phyloP scores from a whole-genome alignment of 2,797 vertebrate species.

The Pantherophis vulpinus region DNA sequence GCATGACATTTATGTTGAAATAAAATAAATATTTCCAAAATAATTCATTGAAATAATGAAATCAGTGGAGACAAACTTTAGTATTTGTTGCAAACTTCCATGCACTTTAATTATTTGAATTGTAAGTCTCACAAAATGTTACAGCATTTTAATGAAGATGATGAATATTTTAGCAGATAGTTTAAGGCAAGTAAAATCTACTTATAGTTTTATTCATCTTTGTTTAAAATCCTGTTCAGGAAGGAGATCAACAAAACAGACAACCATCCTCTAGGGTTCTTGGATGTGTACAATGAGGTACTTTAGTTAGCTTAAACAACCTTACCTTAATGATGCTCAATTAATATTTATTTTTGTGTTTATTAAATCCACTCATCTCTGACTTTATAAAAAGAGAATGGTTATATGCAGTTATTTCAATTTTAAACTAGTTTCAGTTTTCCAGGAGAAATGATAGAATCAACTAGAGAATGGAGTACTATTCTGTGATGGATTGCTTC shows the following conservation, averaged over 20 bases:
- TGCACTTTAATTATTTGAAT: slow-evolving; percentile 27
- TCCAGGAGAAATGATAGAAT: slow-evolving; percentile 3
- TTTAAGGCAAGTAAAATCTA: slow-evolving; percentile 22
- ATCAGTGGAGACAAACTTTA: slow-evolving; percentile 46
- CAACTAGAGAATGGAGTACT: neutral
- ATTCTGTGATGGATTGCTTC: neutral
- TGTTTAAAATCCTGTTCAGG: slow-evolving; percentile 26
- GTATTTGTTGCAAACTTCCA: slow-evolving; percentile 34
- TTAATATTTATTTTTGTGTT: slow-evolving; percentile 43
- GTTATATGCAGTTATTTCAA: slow-evolving; percentile 16
- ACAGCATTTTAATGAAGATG: slow-evolving; percentile 34
- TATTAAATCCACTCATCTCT: slow-evolving; percentile 23
- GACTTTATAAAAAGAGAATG: slow-evolving; percentile 27
- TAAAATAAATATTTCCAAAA: slow-evolving; percentile 47
- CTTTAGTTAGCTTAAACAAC: slow-evolving; percentile 42
- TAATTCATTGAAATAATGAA: slow-evolving; percentile 56
- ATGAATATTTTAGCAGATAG: slow-evolving; percentile 15
- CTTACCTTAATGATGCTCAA: slow-evolving; percentile 41
- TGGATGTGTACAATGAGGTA: slow-evolving; percentile 19
- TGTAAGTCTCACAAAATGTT: slow-evolving; percentile 31
- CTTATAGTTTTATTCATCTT: slow-evolving; percentile 19
- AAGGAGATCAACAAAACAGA: slow-evolving; percentile 40
- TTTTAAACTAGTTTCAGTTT: slow-evolving; percentile 22
- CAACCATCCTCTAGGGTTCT: slow-evolving; percentile 33
- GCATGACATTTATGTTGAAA: slow-evolving; percentile 39